A percentile compares a stretch with the other conserved stretches of the same genome.
Evolutionary conservation across 92 coral and sea anemone species (phyloP).

Genomic region (Epizoanthus fatuus): DNA sequence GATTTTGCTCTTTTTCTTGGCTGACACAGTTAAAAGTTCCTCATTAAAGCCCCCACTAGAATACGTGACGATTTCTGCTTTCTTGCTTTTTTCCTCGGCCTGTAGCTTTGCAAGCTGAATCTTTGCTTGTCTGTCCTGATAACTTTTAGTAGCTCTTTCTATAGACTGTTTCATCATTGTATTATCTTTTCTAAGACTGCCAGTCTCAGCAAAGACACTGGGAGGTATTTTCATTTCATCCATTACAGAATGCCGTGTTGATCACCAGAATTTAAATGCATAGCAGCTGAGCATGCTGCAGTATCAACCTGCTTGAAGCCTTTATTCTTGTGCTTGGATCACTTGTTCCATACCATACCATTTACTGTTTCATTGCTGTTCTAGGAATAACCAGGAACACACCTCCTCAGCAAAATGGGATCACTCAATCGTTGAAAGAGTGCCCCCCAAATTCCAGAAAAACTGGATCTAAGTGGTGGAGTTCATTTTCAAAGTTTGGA

Average conservation of each 20-base stretch:
- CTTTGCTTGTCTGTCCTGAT: conserved; percentile 14
- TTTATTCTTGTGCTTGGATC: conserved; percentile 46
- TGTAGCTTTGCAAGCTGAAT: conserved; percentile 18
- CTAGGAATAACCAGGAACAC: no score
- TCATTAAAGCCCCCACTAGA: not conserved
- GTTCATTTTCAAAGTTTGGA: no score
- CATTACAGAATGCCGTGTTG: no score
- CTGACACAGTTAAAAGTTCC: conserved; percentile 16
- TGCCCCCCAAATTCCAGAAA: no score
- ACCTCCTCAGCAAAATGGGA: no score
- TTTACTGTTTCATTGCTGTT: no score
- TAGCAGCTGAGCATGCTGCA: conserved; percentile 19
- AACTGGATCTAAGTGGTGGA: no score
- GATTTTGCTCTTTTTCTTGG: conserved; percentile 6
- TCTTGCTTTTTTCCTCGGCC: not conserved
- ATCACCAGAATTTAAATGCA: not conserved
- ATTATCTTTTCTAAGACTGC: conserved; percentile 17
- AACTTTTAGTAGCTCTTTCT: not conserved
- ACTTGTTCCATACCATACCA: no score
- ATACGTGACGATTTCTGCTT: not conserved
- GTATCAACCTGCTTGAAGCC: not conserved
- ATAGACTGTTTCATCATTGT: not conserved
- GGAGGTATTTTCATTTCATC: conserved; percentile 16
- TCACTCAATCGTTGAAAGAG: no score
- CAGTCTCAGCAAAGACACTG: not conserved